phyloP scores from a whole-genome alignment of 2,797 vertebrate genomes.

The Uromys caudimaculatus region DNA sequence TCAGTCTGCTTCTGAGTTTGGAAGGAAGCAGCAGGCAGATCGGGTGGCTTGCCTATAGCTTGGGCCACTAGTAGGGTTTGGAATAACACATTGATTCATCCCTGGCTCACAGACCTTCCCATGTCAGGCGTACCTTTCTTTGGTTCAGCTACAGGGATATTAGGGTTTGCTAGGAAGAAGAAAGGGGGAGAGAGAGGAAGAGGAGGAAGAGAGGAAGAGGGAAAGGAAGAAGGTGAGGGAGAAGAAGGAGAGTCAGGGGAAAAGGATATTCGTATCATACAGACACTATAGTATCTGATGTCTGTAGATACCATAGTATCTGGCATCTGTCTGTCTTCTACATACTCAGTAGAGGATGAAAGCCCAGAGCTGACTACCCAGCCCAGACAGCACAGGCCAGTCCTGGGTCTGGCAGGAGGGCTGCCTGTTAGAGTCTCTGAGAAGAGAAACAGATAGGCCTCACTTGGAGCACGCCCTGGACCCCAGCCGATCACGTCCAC shows the following conservation, averaged over 20 bases:
- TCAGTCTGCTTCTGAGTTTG: constrained; percentile 48
- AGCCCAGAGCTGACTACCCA: background rate
- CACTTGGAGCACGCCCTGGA: background rate
- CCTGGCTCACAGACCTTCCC: constrained; percentile 13
- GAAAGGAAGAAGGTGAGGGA: background rate
- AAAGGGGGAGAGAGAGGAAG: background rate
- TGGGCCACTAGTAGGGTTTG: constrained; percentile 29
- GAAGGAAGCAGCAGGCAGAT: constrained; percentile 51
- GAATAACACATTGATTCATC: background rate
- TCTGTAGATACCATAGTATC: background rate
- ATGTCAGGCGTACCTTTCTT: constrained; percentile 2
- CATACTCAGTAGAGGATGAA: background rate
- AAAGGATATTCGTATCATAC: background rate
- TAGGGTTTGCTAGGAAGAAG: background rate
- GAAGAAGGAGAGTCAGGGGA: background rate
- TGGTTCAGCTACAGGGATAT: background rate
- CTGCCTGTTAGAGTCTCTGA: background rate
- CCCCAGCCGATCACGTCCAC: constrained; percentile 6
- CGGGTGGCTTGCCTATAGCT: constrained; percentile 59
- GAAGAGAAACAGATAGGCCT: background rate
- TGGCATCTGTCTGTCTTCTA: background rate
- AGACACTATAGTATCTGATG: background rate
- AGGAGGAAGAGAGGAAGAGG: background rate
- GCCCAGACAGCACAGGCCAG: background rate
- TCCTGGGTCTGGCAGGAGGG: background rate